Base-by-base conservation (phyloP, 2,797 vertebrate species). In the Pseudochromis fuscus region DNA sequence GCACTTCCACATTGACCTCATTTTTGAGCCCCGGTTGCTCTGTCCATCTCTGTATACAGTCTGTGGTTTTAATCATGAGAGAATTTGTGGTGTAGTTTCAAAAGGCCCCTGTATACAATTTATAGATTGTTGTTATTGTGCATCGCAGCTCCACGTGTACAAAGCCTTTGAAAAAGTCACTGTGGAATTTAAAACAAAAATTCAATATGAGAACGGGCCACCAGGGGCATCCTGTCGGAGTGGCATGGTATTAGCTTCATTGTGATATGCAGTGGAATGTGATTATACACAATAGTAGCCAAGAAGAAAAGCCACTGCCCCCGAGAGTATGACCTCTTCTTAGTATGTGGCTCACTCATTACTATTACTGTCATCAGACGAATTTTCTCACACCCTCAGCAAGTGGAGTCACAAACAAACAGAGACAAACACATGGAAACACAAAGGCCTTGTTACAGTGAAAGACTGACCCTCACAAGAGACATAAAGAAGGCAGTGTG, bases 371-470 rank as follows among this genome's bases (percentile, higher is more conserved):
- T 31, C 52, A 58, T 59, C 24, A 57, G 25, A 83, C 52, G 5
- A 16, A 15, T 75, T 84, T 66, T 69, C 57, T 61, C 66, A 75
- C 70, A 56, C 55, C 31, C 37, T 69, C 45, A 74, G 35, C 70
- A 63, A 63, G 7, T 56, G 52, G 5, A 73, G 1, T 62, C 25
- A 73, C 15, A 65, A 19, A 82, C 45, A 76, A 57, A 53, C 21
- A 27, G 5, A 8, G 9, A 45, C 38, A 46, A 15, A 33, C 42
- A 72, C 38, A 40, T 11, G 27, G 11, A 49, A 49, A 79, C 48
- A 86, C 69, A 53, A 58, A 46, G 37, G 46, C 71, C 77, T 86
- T 82, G 78, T 89, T 88, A 73, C 38, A 51, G 73, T 75, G 56
- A 66, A 75, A 85, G 56, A 68, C 61, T 56, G 67, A 64, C 63